Base-by-base conservation (phyloP, 35 echinoderm and acorn worm genomes). In the Apostichopus japonicus region DNA sequence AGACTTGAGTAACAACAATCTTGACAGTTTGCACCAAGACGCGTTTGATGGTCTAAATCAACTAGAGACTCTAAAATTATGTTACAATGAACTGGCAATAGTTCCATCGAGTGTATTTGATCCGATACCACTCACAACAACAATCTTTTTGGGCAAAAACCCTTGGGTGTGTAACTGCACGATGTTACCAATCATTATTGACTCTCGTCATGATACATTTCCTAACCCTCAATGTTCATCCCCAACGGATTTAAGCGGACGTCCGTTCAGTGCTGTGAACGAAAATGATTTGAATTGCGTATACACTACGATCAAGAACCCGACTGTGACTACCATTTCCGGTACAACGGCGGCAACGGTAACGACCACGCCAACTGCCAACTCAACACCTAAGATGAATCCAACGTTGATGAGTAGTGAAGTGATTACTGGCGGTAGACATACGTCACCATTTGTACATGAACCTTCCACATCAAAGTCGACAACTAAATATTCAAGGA, bases 91-190 rank as follows among this genome's bases (percentile, higher is more conserved):
- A 17, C 61, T 88, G 8, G 0, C 55, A 33, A 14, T 24, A 6
- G 17, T 88, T 23, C 86, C 86, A 19, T 10, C 58, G 2, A 22
- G 3, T 10, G 59, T 70, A 14, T 88, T 88, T 72, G 86, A 67
- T 1, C 0, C 5, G 1, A 55, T 88, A 14, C 21, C 86, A 0
- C 23, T 44, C 6, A 23, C 59, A 11, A 55, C 86, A 24, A 13
- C 11, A 11, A 88, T 88, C 24, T 88, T 62, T 65, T 59, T 88
- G 19, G 86, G 86, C 0, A 0, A 65, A 23, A 88, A 88, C 65
- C 86, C 86, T 24, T 87, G 79, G 79, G 15, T 54, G 17, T 88
- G 86, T 17, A 88, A 62, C 58, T 88, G 86, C 24, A 62, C 54
- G 56, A 65, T 88, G 86, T 15, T 19, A 24, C 17, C 54, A 5